These are phyloP conservation scores for crab-eating macaque (Macaca fascicularis) DNA, from an alignment of 2,113 vertebrate genomes.

Conservation along the genomic window T2T-MFA8v1.1 NC_088384.1:99986501-99987000, in stretches of 20 bases:
- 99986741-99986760: neutral
- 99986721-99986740: neutral
- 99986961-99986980: neutral
- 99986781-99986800: neutral
- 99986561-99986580: neutral
- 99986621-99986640: neutral
- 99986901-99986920: neutral
- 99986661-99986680: neutral
- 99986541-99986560: neutral
- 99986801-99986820: neutral
- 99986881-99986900: neutral
- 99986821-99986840: neutral
- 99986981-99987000: neutral
- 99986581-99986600: accelerated
- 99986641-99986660: neutral
- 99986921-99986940: neutral
- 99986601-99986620: neutral
- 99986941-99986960: neutral
- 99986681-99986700: neutral
- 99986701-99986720: constrained; percentile 34
- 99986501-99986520: neutral
- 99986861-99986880: neutral
- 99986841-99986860: neutral
- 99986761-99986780: neutral
- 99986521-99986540: neutral